Conservation (phyloP, 2,797 vertebrate species). For the Monodelphis domestica region DNA sequence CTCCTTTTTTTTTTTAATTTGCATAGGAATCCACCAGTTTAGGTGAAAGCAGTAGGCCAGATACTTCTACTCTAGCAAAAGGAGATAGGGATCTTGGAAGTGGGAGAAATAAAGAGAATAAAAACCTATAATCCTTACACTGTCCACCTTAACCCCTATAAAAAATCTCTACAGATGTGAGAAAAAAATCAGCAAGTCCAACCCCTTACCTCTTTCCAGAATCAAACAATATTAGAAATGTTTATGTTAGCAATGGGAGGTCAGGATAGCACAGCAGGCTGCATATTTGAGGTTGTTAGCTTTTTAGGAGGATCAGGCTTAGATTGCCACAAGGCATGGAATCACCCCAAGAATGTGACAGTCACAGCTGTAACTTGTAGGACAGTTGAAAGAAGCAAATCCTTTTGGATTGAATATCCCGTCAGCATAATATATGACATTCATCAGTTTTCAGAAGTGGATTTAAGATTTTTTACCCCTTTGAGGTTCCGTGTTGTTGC, state of each 20-base stretch:
- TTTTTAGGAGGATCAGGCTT: slow-evolving; percentile 65
- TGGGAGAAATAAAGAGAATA: background rate
- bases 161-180: background rate
- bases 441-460: slow-evolving; percentile 76
- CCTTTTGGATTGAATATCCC: slow-evolving; percentile 76
- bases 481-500: slow-evolving; percentile 68
- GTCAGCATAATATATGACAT: slow-evolving; percentile 68
- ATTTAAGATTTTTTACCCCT: slow-evolving; percentile 67
- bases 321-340: slow-evolving; percentile 63
- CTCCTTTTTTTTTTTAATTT: slow-evolving; percentile 40
- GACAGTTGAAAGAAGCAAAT: slow-evolving; percentile 68
- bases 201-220: slow-evolving; percentile 50
- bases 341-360: slow-evolving; percentile 69
- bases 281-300: slow-evolving; percentile 58
- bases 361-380: slow-evolving; percentile 72
- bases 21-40: slow-evolving; percentile 18
- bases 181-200: slow-evolving; percentile 2
- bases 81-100: slow-evolving; percentile 1
- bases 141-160: background rate
- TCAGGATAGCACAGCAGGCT: slow-evolving; percentile 7
- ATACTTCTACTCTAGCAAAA: slow-evolving; percentile 1
- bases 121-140: slow-evolving; percentile 1
- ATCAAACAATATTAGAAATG: slow-evolving; percentile 28
- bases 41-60: slow-evolving; percentile 49
- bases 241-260: slow-evolving; percentile 2